Conservation (phyloP, 2,113 vertebrate species). For the Cryptotis parvus region DNA sequence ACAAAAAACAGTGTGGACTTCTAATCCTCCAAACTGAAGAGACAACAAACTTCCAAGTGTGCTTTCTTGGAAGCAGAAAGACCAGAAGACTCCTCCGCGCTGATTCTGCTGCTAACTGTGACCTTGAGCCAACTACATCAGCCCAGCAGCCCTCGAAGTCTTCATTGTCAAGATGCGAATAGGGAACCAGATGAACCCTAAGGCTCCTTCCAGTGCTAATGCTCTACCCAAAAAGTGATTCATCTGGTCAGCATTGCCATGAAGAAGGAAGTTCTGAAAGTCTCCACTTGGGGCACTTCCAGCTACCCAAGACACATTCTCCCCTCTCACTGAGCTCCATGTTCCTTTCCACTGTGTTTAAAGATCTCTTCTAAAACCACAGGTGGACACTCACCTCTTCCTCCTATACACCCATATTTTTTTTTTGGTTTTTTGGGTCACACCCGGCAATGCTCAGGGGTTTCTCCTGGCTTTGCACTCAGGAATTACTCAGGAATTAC, state of each 20-base stretch:
- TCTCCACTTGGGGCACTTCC: background rate
- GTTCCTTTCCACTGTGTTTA: conserved; percentile 36
- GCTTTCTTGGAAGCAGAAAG: conserved; percentile 38
- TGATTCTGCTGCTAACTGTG: background rate
- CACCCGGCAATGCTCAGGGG: too few species aligned
- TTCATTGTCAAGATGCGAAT: conserved; percentile 10
- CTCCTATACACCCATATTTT: too few species aligned
- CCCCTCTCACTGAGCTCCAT: background rate
- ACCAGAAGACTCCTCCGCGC: background rate
- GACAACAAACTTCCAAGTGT: background rate
- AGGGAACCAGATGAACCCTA: background rate
- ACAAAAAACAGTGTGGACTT: background rate
- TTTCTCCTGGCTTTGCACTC: too few species aligned
- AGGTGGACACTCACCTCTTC: conserved; percentile 2
- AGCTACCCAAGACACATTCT: background rate
- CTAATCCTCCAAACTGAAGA: conserved; percentile 56
- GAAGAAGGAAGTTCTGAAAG: background rate
- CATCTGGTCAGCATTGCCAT: background rate
- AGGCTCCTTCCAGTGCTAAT: background rate
- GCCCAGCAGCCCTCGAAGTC: background rate
- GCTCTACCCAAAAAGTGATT: background rate
- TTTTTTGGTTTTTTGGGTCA: too few species aligned
- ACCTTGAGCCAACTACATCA: conserved; percentile 38
- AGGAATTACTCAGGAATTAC: too few species aligned
- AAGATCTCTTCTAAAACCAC: conserved; percentile 54